A percentile compares a stretch with the other conserved stretches of the same genome.
phyloP scores from a whole-genome alignment of 1,140 invertebrate species.

The Araneus ventricosus region DNA sequence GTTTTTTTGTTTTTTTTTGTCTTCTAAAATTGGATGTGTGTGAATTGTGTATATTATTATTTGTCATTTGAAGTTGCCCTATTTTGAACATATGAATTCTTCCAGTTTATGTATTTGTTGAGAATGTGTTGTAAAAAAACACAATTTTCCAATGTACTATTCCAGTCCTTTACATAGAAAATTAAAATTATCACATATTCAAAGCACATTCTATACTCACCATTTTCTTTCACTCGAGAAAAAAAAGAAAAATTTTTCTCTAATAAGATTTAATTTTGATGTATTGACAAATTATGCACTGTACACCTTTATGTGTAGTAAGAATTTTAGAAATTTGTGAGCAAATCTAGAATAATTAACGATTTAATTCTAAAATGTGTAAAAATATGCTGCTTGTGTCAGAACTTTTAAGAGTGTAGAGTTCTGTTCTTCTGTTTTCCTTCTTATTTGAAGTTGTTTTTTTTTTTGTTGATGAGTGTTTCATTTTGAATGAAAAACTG shows the following conservation, averaged over 20 bases:
- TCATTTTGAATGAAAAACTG: neutral
- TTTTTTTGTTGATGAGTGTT: neutral
- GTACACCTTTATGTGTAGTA: slow-evolving; percentile 6
- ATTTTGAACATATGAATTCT: neutral
- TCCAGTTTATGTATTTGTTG: neutral
- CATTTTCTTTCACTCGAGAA: neutral
- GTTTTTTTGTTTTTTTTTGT: no score
- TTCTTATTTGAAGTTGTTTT: neutral
- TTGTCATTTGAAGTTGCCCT: neutral
- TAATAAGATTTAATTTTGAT: neutral
- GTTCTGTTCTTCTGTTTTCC: neutral
- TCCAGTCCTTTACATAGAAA: neutral
- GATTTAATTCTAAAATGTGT: neutral
- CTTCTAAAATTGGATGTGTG: no score
- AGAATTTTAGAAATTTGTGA: neutral
- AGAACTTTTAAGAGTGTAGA: neutral
- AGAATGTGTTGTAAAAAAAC: neutral
- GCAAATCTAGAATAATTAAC: slow-evolving; percentile 10
- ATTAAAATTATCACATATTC: neutral
- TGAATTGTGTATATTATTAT: no score
- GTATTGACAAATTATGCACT: neutral
- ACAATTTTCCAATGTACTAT: neutral
- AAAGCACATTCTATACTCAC: slow-evolving; percentile 6
- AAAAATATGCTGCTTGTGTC: neutral
- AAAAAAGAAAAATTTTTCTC: neutral